These are phyloP conservation scores for Bombyx mandarina DNA, from an alignment of 1,140 invertebrate species.

Conservation along the genomic window DNA sequence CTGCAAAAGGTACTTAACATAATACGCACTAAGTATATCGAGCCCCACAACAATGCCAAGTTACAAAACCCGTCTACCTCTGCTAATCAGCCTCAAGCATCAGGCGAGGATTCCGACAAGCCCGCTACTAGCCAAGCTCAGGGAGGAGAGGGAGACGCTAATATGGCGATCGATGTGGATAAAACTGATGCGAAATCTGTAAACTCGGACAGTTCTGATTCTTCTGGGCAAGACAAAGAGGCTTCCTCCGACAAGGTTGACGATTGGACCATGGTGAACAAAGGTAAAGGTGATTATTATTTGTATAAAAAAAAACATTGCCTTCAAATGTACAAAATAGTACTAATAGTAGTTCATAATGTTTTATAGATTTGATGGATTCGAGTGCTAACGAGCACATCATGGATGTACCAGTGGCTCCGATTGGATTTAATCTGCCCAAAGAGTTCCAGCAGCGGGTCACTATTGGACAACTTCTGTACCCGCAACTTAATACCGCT, in stretches of 20 bases:
- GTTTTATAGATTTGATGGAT: constrained; percentile 38
- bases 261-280: constrained; percentile 56
- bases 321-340: no score
- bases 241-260: constrained; percentile 45
- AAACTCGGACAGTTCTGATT: constrained; percentile 2
- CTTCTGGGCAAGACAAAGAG: constrained; percentile 21
- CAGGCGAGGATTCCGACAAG: no score
- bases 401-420: constrained; percentile 12
- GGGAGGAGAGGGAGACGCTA: no score
- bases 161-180: no score
- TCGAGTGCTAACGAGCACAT: constrained; percentile 15
- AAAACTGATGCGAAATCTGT: no score
- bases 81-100: no score
- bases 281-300: constrained; percentile 40
- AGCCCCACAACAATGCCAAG: no score
- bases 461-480: constrained; percentile 29
- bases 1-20: no score
- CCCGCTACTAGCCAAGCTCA: no score
- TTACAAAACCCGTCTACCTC: no score
- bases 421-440: constrained; percentile 47
- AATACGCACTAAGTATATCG: no score
- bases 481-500: constrained; percentile 42
- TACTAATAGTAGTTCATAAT: no score
- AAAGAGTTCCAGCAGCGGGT: constrained; percentile 45
- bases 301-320: background rate